Evolutionary conservation across 2,797 vertebrate genomes (phyloP).

Genomic region (Pitangus sulphuratus): DNA sequence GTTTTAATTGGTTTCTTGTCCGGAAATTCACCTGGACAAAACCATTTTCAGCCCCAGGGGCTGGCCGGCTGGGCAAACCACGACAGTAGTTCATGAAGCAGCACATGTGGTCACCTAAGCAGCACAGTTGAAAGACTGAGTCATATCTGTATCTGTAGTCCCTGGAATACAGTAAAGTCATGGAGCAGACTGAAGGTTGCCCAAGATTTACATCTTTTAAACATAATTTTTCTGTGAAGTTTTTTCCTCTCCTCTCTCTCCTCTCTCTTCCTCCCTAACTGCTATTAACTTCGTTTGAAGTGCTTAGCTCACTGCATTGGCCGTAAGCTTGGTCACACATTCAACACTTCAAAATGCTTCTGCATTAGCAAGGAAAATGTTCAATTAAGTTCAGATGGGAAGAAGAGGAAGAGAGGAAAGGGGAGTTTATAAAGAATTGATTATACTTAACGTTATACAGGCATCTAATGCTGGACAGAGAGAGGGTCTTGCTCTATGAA

Average conservation of each 20-base stretch:
- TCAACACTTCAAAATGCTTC: not conserved
- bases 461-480: not conserved
- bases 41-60: too few relatives aligned
- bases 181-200: not conserved
- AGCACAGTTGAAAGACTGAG: not conserved
- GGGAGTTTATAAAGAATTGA: not conserved
- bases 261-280: not conserved
- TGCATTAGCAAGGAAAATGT: not conserved
- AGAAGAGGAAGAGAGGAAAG: not conserved
- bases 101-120: fast-evolving
- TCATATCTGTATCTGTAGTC: not conserved
- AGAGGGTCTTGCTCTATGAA: not conserved
- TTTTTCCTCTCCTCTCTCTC: not conserved
- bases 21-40: too few relatives aligned
- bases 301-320: not conserved
- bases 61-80: too few relatives aligned
- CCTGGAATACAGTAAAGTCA: not conserved
- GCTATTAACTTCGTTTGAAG: not conserved
- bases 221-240: not conserved
- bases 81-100: not conserved
- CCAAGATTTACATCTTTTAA: not conserved
- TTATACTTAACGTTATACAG: not conserved
- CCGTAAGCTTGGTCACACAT: not conserved
- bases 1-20: too few relatives aligned
- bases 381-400: not conserved